Percentiles rank a stretch among this genome's conserved stretches.
phyloP scores from a whole-genome alignment of 1,140 invertebrate genomes.

The Formica selysi region DNA sequence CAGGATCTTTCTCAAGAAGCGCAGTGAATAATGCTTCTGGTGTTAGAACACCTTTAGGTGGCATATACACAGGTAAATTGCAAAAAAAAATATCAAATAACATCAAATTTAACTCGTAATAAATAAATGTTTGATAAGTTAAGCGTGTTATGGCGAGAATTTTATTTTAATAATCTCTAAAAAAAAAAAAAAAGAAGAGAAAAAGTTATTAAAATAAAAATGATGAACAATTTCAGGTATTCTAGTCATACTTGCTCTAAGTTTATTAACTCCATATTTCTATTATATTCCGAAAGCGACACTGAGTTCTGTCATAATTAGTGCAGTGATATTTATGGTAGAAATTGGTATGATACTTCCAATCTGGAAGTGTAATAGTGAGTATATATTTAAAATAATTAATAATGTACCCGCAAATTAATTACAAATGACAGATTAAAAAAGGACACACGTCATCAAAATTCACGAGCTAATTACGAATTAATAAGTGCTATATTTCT shows the following conservation, averaged over 20 bases:
- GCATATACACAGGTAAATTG: constrained; percentile 89
- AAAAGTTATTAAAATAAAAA: constrained; percentile 17
- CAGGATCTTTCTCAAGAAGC: constrained; percentile 92
- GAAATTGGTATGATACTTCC: constrained; percentile 91
- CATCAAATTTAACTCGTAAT: not conserved
- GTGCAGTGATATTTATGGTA: constrained; percentile 94
- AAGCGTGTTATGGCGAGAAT: not conserved
- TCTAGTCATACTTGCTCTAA: constrained; percentile 91
- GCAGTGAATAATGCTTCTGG: constrained; percentile 92
- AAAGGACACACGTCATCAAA: not conserved
- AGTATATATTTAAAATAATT: constrained; percentile 74
- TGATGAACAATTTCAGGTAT: constrained; percentile 81
- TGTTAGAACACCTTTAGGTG: constrained; percentile 91
- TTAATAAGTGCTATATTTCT: not conserved
- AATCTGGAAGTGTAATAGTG: constrained; percentile 92
- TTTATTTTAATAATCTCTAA: not conserved
- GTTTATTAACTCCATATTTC: constrained; percentile 93
- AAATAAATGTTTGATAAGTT: not conserved
- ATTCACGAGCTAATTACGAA: not conserved
- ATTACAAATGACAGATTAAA: too few relatives aligned
- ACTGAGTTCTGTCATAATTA: constrained; percentile 93
- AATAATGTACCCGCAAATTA: not conserved
- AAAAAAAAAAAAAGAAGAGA: not conserved
- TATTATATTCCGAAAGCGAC: constrained; percentile 94
- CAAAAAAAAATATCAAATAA: too few relatives aligned